Evolutionary conservation across 2,888 invertebrate genomes (phyloP).

Genomic region (Steinernema carpocapsae): DNA sequence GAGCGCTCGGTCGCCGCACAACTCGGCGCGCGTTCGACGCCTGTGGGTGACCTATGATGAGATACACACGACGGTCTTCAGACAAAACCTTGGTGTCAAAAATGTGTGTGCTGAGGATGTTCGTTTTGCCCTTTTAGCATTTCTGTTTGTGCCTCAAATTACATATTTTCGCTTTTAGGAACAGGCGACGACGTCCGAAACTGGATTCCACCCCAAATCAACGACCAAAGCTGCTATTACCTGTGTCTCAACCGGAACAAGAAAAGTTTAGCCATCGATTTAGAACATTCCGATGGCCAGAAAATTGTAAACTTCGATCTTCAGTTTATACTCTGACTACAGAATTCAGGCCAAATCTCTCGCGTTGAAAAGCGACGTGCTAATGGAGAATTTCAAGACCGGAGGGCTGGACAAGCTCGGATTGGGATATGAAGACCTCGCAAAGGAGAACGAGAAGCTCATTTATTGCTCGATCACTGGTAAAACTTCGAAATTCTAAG

Average conservation of each 20-base stretch:
- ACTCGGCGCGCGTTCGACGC: constrained; percentile 16
- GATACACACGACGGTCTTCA: constrained; percentile 43
- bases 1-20: not conserved
- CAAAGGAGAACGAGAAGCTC: constrained; percentile 78
- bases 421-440: constrained; percentile 81
- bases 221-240: constrained; percentile 79
- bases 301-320: constrained; percentile 36
- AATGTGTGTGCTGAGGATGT: constrained; percentile 38
- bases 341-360: constrained; percentile 72
- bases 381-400: constrained; percentile 92
- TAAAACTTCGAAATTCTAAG: constrained; percentile 15
- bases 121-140: not conserved
- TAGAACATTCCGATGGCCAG: constrained; percentile 78
- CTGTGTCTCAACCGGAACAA: constrained; percentile 90
- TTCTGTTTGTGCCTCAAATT: too few relatives aligned
- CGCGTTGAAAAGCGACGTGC: constrained; percentile 81
- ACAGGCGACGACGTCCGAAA: constrained; percentile 85
- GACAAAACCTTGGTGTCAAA: constrained; percentile 36
- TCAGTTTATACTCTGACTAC: not conserved
- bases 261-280: constrained; percentile 85
- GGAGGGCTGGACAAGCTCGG: constrained; percentile 81
- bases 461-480: constrained; percentile 91
- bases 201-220: constrained; percentile 85
- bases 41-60: constrained; percentile 37
- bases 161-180: constrained; percentile 67